Conservation (phyloP, 2,797 vertebrate genomes). For the Zenarchopterus dispar region DNA sequence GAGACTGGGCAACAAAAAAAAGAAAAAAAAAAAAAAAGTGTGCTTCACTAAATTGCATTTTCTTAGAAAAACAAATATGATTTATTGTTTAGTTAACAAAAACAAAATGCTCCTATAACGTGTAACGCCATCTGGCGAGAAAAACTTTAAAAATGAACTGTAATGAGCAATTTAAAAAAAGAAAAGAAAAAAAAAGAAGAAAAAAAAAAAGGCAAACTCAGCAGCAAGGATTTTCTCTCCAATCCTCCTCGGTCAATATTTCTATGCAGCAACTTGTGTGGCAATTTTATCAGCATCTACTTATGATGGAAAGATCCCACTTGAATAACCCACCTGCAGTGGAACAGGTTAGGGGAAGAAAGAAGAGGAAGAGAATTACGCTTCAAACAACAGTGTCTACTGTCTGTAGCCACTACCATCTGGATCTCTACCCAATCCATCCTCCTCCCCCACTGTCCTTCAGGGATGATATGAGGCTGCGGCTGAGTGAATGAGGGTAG, state of each 20-base stretch:
- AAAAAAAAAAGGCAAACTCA: slow-evolving; percentile 82
- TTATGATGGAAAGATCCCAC: slow-evolving; percentile 61
- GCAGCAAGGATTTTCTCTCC: slow-evolving; percentile 70
- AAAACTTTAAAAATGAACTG: too few relatives aligned
- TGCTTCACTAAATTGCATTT: slow-evolving; percentile 63
- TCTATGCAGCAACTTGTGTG: slow-evolving; percentile 54
- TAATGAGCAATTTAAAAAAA: background rate
- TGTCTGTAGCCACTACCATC: slow-evolving; percentile 45
- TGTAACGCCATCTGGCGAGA: slow-evolving; percentile 67
- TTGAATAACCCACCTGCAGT: slow-evolving; percentile 52
- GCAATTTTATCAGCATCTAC: slow-evolving; percentile 58
- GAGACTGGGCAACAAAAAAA: slow-evolving; percentile 45
- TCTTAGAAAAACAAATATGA: slow-evolving; percentile 72
- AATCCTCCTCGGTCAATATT: slow-evolving; percentile 51
- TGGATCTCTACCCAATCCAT: slow-evolving; percentile 29
- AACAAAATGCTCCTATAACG: slow-evolving; percentile 80
- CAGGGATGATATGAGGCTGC: slow-evolving; percentile 60
- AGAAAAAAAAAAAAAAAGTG: slow-evolving; percentile 32
- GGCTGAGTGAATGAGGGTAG: slow-evolving; percentile 55
- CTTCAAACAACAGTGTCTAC: slow-evolving; percentile 47
- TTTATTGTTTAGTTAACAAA: slow-evolving; percentile 65
- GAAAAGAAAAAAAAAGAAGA: slow-evolving; percentile 74
- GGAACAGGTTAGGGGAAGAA: slow-evolving; percentile 54
- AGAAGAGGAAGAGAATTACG: slow-evolving; percentile 54
- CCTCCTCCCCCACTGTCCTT: slow-evolving; percentile 43